Conservation (phyloP, 1,140 invertebrate genomes). For the Latrodectus geometricus region DNA sequence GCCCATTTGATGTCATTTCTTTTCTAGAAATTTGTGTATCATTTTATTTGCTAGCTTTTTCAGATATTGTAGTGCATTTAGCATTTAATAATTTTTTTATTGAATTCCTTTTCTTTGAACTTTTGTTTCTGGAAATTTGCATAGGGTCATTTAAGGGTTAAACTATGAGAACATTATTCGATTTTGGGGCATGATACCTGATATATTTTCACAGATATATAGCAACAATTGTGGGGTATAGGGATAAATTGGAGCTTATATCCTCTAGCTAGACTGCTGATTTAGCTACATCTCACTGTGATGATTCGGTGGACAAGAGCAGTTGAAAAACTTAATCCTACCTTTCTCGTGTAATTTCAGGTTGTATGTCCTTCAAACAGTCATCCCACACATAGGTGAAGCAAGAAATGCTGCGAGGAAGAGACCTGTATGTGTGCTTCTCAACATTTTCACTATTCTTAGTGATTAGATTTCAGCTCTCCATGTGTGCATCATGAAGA, state of each 20-base stretch:
- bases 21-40: no score
- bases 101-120: no score
- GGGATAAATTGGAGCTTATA: constrained; percentile 37
- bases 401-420: constrained; percentile 47
- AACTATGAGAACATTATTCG: neutral
- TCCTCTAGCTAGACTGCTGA: constrained; percentile 60
- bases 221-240: constrained; percentile 28
- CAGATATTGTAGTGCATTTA: no score
- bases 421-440: constrained; percentile 9
- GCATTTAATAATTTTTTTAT: no score
- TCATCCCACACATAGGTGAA: constrained; percentile 51
- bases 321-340: constrained; percentile 62
- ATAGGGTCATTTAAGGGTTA: constrained; percentile 39
- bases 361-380: constrained; percentile 51
- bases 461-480: constrained; percentile 62
- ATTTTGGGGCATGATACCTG: neutral
- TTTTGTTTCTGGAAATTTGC: neutral
- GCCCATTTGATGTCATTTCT: no score
- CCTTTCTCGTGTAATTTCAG: constrained; percentile 61
- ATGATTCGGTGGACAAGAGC: constrained; percentile 56
- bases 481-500: constrained; percentile 43
- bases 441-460: constrained; percentile 57
- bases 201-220: constrained; percentile 56
- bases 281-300: constrained; percentile 62
- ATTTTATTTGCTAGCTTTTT: no score